Evolutionary conservation across 2,113 vertebrate species (phyloP).

Genomic region (Theristicus caerulescens): DNA sequence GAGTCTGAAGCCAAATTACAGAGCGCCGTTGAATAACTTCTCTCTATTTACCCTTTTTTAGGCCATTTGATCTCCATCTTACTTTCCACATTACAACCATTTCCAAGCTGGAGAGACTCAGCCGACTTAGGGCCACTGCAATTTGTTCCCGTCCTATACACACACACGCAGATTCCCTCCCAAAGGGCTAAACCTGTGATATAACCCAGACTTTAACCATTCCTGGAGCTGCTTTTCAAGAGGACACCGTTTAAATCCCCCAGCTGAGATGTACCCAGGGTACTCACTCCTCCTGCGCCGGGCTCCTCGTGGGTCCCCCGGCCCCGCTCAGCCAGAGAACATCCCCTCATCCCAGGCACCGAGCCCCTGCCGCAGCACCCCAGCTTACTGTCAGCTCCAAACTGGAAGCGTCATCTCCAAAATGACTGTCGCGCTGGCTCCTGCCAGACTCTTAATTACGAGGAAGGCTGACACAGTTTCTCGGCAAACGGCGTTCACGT

Average conservation of each 20-base stretch:
- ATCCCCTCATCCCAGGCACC: not conserved
- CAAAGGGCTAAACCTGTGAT: not conserved
- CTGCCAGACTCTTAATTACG: slow-evolving; percentile 38
- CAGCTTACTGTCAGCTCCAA: slow-evolving; percentile 6
- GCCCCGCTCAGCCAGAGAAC: not conserved
- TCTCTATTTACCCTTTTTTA: not conserved
- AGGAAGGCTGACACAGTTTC: slow-evolving; percentile 53
- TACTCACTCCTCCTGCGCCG: not conserved
- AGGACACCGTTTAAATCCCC: not conserved
- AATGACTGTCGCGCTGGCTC: slow-evolving; percentile 1
- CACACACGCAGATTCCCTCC: not conserved
- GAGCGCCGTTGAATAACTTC: not conserved
- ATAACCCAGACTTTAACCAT: not conserved
- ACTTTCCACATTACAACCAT: not conserved
- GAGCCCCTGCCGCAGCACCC: not conserved
- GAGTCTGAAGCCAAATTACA: not conserved
- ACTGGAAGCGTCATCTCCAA: slow-evolving; percentile 37
- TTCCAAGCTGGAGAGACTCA: not conserved
- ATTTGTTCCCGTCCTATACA: not conserved
- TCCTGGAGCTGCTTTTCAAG: not conserved
- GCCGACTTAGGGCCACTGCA: not conserved
- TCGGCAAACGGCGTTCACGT: not conserved
- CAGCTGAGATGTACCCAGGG: not conserved
- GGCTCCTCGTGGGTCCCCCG: not conserved
- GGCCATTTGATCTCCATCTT: not conserved